phyloP scores from a whole-genome alignment of 2,113 vertebrate genomes.

The Neodon shergylaensis region DNA sequence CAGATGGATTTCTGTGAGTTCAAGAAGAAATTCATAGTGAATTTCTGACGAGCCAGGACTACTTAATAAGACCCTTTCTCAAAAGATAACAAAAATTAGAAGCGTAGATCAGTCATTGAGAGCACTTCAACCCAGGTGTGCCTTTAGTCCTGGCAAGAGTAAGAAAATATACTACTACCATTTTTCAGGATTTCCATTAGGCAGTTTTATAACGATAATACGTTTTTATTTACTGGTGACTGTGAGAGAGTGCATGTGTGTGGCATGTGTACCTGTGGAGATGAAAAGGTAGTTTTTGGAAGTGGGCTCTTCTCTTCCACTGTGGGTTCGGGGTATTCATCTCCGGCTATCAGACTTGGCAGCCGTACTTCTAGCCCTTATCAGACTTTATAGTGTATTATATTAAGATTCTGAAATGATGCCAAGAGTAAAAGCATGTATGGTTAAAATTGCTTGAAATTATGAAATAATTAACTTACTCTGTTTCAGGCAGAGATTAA shows the following conservation, averaged over 20 bases:
- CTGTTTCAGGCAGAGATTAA: not conserved
- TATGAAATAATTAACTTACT: not conserved
- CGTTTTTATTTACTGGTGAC: not conserved
- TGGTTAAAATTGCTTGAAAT: not conserved
- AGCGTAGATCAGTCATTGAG: not conserved
- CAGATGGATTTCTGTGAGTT: not conserved
- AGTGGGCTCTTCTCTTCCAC: not conserved
- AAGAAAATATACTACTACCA: not conserved
- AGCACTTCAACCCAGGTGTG: not conserved
- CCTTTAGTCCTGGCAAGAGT: not conserved
- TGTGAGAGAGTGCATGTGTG: not conserved
- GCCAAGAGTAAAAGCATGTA: not conserved
- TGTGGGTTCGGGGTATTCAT: not conserved
- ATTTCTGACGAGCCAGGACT: not conserved
- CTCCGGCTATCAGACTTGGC: not conserved
- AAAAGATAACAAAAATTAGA: not conserved
- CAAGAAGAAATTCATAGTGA: not conserved
- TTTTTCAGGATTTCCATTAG: slow-evolving; percentile 11
- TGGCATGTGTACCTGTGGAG: not conserved
- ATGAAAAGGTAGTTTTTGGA: not conserved
- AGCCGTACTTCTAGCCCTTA: not conserved
- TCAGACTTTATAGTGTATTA: not conserved
- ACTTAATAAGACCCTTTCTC: not conserved
- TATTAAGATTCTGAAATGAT: slow-evolving; percentile 30
- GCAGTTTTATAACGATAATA: not conserved